Evolutionary conservation across 2,797 vertebrate species (phyloP).

Genomic region (Erpetoichthys calabaricus): DNA sequence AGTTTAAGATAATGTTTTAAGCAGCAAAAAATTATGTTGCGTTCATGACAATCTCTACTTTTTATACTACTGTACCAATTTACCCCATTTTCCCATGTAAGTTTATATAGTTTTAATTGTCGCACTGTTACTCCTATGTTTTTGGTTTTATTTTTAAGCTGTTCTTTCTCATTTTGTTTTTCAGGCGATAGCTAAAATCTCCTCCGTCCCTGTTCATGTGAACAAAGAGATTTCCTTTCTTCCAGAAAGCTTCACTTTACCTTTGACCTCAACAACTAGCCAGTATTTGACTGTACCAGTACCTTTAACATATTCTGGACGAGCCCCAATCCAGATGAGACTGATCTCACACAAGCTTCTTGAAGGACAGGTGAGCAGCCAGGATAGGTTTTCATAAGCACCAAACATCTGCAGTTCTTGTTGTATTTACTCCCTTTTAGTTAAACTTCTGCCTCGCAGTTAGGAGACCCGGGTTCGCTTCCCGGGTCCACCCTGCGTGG

Average conservation of each 20-base stretch:
- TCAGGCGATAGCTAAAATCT: constrained; percentile 46
- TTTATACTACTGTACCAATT: no score
- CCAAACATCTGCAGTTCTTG: no score
- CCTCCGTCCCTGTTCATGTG: constrained; percentile 39
- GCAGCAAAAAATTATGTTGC: no score
- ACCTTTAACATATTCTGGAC: constrained; percentile 53
- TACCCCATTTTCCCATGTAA: no score
- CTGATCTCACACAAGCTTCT: constrained; percentile 47
- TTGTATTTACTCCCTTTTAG: background rate
- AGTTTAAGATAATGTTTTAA: no score
- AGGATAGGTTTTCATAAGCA: no score
- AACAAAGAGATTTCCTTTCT: constrained; percentile 47
- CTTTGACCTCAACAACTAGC: constrained; percentile 43
- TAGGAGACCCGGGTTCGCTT: no score
- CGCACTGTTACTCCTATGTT: constrained; percentile 1
- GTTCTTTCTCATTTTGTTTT: background rate
- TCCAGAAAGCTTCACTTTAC: constrained; percentile 35
- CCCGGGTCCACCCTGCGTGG: no score
- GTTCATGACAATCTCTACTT: no score
- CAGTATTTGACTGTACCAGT: constrained; percentile 35
- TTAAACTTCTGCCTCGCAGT: no score
- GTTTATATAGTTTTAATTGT: no score
- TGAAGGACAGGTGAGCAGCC: constrained; percentile 52
- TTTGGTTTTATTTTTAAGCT: background rate
- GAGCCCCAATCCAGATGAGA: constrained; percentile 44